These are phyloP conservation scores for Drosophila bipectinata DNA, from an alignment of 1,140 invertebrate species.

Conservation along the genomic window DNA sequence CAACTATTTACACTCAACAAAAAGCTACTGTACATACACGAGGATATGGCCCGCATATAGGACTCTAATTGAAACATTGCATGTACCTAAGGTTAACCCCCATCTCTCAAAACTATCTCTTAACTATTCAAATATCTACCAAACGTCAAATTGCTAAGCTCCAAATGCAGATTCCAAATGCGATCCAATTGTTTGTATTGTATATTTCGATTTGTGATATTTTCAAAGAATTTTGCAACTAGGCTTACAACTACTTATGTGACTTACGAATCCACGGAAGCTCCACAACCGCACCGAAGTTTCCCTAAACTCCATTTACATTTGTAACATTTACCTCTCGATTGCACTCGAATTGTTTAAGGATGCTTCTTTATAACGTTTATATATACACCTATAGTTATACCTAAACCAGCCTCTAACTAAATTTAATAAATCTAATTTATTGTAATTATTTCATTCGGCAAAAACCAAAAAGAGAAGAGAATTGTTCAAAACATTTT, in stretches of 20 bases:
- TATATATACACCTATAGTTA: constrained; percentile 32
- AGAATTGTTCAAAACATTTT: constrained; percentile 45
- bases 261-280: constrained; percentile 66
- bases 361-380: constrained; percentile 42
- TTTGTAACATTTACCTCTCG: constrained; percentile 31
- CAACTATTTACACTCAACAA: constrained; percentile 66
- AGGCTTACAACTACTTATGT: constrained; percentile 70
- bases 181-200: constrained; percentile 72
- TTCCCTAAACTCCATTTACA: constrained; percentile 31
- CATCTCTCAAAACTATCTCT: constrained; percentile 34
- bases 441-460: constrained; percentile 35
- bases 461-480: constrained; percentile 13
- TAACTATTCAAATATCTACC: constrained; percentile 46
- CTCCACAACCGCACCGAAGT: constrained; percentile 20
- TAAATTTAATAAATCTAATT: constrained; percentile 10
- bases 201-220: constrained; percentile 82
- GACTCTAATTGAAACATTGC: constrained; percentile 48
- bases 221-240: constrained; percentile 80
- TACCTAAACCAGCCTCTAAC: constrained; percentile 12
- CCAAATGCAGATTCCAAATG: constrained; percentile 61
- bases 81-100: constrained; percentile 70
- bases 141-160: constrained; percentile 46
- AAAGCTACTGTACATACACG: constrained; percentile 67
- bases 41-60: constrained; percentile 16
- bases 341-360: constrained; percentile 57